These are phyloP conservation scores for Buathra laborator DNA, from an alignment of 2,888 invertebrate genomes.

Conservation along the genomic window DNA sequence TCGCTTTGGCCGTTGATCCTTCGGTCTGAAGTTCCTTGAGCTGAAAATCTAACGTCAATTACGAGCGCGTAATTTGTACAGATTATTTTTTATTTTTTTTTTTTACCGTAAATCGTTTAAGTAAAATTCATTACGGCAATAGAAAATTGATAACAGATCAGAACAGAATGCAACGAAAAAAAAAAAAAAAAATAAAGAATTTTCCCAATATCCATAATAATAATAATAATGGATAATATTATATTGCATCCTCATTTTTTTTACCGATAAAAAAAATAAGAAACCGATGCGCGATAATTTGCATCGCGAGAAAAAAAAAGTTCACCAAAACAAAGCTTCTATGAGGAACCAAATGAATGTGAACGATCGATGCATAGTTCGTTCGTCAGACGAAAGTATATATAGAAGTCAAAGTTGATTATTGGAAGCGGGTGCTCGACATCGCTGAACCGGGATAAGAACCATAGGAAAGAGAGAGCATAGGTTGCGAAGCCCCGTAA, in stretches of 20 bases:
- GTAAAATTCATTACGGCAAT: not conserved
- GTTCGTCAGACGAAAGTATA: not conserved
- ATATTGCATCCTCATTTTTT: no score
- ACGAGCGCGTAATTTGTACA: not conserved
- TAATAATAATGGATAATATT: no score
- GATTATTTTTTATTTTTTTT: not conserved
- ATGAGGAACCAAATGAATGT: not conserved
- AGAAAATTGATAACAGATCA: not conserved
- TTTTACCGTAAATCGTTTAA: not conserved
- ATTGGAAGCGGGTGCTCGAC: slow-evolving; percentile 22
- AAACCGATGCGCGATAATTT: no score
- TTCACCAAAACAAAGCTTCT: no score
- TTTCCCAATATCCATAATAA: not conserved
- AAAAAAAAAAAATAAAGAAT: not conserved
- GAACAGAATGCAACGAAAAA: not conserved
- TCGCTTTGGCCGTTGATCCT: slow-evolving; percentile 20
- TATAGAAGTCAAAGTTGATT: slow-evolving; percentile 17
- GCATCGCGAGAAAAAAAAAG: no score
- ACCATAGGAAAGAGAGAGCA: not conserved
- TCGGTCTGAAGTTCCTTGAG: not conserved
- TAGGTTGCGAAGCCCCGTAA: slow-evolving; percentile 36
- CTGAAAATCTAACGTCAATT: not conserved
- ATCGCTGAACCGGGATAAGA: not conserved
- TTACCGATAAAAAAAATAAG: no score
- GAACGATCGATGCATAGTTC: not conserved